These are phyloP conservation scores for Drosophila aldrichi DNA, from an alignment of 2,888 invertebrate species.

Conservation along the genomic window DNA sequence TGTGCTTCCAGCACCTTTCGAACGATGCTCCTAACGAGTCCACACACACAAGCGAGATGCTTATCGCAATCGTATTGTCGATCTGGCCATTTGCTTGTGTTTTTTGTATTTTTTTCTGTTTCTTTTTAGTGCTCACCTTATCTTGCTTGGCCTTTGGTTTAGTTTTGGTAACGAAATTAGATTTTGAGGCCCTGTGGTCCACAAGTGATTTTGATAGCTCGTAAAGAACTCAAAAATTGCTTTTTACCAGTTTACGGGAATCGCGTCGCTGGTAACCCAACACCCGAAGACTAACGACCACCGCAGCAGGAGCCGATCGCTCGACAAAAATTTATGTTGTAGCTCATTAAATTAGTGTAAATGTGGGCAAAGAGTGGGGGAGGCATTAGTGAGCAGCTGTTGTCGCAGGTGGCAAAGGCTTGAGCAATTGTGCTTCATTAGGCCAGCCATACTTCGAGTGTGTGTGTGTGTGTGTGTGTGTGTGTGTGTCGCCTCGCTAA, in stretches of 20 bases:
- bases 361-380: constrained; percentile 48
- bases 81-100: constrained; percentile 40
- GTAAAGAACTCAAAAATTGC: constrained; percentile 74
- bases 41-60: constrained; percentile 36
- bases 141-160: constrained; percentile 64
- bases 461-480: neutral
- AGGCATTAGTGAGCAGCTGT: constrained; percentile 11
- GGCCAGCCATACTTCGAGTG: neutral
- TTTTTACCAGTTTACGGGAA: constrained; percentile 36
- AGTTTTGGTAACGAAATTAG: constrained; percentile 82
- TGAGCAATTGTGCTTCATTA: constrained; percentile 51
- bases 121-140: constrained; percentile 67
- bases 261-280: constrained; percentile 37
- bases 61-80: constrained; percentile 57
- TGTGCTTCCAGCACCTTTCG: constrained; percentile 70
- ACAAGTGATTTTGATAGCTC: constrained; percentile 81
- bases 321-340: constrained; percentile 75
- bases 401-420: constrained; percentile 51
- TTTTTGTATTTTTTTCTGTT: constrained; percentile 6
- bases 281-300: constrained; percentile 43
- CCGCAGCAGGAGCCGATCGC: constrained; percentile 68
- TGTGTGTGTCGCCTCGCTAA: neutral
- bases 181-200: constrained; percentile 76
- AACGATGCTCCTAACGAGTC: constrained; percentile 51
- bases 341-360: constrained; percentile 81